phyloP scores from a whole-genome alignment of 1,140 invertebrate genomes.

The Cotesia vestalis region DNA sequence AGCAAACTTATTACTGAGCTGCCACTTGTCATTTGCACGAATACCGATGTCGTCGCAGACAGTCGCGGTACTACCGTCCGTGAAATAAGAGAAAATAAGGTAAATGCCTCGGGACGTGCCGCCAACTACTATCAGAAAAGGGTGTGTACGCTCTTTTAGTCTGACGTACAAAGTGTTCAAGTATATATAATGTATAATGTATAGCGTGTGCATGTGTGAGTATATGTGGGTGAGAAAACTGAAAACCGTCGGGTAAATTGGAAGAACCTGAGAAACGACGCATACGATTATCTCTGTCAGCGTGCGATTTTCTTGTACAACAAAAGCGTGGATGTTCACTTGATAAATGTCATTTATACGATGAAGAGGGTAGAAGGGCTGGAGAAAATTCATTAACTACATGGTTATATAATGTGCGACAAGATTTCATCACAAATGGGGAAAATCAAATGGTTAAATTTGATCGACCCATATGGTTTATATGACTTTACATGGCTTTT shows the following conservation, averaged over 20 bases:
- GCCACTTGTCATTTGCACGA: constrained; percentile 39
- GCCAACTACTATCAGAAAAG: constrained; percentile 3
- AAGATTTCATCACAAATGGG: too few species aligned
- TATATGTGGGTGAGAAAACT: not conserved
- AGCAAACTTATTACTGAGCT: constrained; percentile 35
- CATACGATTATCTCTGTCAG: constrained; percentile 10
- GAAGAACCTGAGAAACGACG: constrained; percentile 9
- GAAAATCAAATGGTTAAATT: too few species aligned
- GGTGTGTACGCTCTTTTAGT: not conserved
- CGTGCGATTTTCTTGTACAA: not conserved
- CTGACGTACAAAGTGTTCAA: too few species aligned
- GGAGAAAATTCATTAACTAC: too few species aligned
- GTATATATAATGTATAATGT: too few species aligned
- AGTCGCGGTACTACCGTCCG: constrained; percentile 9
- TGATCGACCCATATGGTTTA: too few species aligned
- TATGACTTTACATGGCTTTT: too few species aligned
- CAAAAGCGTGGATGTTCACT: too few species aligned
- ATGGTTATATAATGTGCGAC: too few species aligned
- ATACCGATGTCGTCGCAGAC: constrained; percentile 30
- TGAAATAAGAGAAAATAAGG: constrained; percentile 26
- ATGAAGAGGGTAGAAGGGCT: too few species aligned
- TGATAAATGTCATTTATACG: too few species aligned
- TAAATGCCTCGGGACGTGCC: constrained; percentile 28
- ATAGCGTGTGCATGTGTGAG: too few species aligned
- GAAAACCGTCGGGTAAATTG: constrained; percentile 11